Evolutionary conservation across 1,140 invertebrate species (phyloP).

Genomic region (Formica exsecta): DNA sequence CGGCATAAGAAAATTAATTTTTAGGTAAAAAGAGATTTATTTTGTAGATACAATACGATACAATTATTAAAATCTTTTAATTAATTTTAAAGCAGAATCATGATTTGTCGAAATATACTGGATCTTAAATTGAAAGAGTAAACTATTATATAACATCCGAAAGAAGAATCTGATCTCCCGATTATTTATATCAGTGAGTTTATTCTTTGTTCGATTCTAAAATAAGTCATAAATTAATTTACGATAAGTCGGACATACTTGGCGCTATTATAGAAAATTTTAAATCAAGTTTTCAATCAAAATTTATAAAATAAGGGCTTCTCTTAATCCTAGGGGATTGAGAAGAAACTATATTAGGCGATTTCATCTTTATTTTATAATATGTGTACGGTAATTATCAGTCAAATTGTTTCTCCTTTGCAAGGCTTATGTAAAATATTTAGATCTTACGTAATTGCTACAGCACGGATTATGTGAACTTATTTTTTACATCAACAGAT

Average conservation of each 20-base stretch:
- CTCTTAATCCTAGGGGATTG: not conserved
- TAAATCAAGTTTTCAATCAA: not conserved
- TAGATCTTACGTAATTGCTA: not conserved
- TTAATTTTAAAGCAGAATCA: not conserved
- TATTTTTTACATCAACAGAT: not conserved
- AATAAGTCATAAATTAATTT: not conserved
- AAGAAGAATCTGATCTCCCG: too few species aligned
- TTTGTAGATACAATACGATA: not conserved
- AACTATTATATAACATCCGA: too few species aligned
- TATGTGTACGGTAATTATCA: not conserved
- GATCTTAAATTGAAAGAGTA: not conserved
- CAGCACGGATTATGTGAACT: not conserved
- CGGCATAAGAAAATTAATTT: not conserved
- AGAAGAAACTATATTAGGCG: not conserved
- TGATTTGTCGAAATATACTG: not conserved
- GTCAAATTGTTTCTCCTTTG: not conserved
- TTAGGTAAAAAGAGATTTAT: not conserved
- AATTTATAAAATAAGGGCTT: not conserved
- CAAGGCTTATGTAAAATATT: conserved; percentile 3
- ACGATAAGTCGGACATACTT: not conserved
- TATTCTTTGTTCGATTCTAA: not conserved
- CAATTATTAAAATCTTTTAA: conserved; percentile 6
- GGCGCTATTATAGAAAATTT: not conserved
- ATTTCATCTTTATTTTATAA: not conserved
- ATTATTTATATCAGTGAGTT: too few species aligned